Evolutionary conservation across 2,113 vertebrate species (phyloP), one percentile per base, ranked within the genome.

Genomic region (Coryphaenoides rupestris): DNA sequence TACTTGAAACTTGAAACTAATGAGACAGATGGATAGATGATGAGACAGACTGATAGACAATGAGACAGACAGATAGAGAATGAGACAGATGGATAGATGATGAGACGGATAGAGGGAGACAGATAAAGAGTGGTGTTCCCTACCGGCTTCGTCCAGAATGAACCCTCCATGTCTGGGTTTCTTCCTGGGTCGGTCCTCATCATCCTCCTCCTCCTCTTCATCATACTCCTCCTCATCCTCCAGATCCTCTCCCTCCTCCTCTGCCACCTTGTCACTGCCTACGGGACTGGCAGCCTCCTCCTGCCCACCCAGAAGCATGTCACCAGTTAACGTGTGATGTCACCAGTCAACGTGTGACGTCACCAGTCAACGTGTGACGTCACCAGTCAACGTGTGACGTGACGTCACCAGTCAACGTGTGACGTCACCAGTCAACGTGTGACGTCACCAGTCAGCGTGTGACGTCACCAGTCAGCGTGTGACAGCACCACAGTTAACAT

Each of bases 101-200:
- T 3, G 2, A 19, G 4, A 22, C 26, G 19, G n/a, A 23, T 19
- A 21, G 1, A 17, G 54, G 55, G 7, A 0, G 6, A 16, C 0
- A 7, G 56, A 0, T 1, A 1, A 2, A 6, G 6, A 1, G 2
- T 19, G 15, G 21, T 1, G 40, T 13, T 17, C 16, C 58, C 22
- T 86, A 96, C 95, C 94, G 16, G 94, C 95, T 82, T 96, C 95
- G 0, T 96, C 95, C 78, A 98, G 85, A 76, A 98, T 98, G 74
- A 95, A 96, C 4, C 94, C 94, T 0, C 94, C 94, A 0, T 95
- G 93, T 5, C 90, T 84, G 0, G 93, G 92, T 65, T 95, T 96
- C 71, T 96, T 98, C 12, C 93, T 82, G 0, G 94, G 95, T 0
- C 95, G 89, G 13, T 96, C 94, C 0, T 98, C 94, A 7, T 97